phyloP scores from a whole-genome alignment of 1,140 invertebrate species.

The Tigriopus japonicus region DNA sequence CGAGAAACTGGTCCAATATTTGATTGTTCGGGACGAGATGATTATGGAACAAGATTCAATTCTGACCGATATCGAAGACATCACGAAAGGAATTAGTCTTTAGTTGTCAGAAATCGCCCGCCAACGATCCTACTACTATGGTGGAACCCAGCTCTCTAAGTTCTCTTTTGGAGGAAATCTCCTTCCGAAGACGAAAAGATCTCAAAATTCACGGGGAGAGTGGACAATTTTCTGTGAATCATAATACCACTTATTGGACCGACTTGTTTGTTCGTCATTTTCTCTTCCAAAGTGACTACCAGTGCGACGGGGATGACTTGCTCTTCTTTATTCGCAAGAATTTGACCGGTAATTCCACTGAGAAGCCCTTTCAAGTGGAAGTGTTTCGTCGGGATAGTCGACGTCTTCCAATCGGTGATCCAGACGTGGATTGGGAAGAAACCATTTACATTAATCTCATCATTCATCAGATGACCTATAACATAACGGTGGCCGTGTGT shows the following conservation, averaged over 20 bases:
- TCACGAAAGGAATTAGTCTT: constrained; percentile 33
- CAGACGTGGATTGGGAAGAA: constrained; percentile 95
- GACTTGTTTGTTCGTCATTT: constrained; percentile 87
- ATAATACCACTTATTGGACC: constrained; percentile 86
- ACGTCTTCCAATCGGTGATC: constrained; percentile 83
- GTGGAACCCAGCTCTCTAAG: constrained; percentile 38
- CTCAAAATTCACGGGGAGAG: constrained; percentile 66
- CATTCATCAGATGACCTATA: constrained; percentile 96
- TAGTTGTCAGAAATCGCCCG: background rate
- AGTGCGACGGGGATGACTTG: constrained; percentile 79
- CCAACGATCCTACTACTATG: constrained; percentile 41
- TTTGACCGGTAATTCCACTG: constrained; percentile 21
- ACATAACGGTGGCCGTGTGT: constrained; percentile 52
- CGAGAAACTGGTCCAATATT: constrained; percentile 60
- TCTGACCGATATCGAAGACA: constrained; percentile 87
- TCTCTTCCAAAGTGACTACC: constrained; percentile 60
- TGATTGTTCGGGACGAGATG: constrained; percentile 74
- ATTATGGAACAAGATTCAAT: constrained; percentile 95
- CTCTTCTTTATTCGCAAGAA: constrained; percentile 87
- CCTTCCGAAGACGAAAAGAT: constrained; percentile 71
- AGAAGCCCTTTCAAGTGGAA: background rate
- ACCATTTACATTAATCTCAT: constrained; percentile 97
- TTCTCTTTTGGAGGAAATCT: constrained; percentile 58
- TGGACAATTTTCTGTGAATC: constrained; percentile 60
- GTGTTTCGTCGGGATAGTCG: constrained; percentile 80